phyloP scores from a whole-genome alignment of 2,888 invertebrate species.

The Dryobotodes eremita region DNA sequence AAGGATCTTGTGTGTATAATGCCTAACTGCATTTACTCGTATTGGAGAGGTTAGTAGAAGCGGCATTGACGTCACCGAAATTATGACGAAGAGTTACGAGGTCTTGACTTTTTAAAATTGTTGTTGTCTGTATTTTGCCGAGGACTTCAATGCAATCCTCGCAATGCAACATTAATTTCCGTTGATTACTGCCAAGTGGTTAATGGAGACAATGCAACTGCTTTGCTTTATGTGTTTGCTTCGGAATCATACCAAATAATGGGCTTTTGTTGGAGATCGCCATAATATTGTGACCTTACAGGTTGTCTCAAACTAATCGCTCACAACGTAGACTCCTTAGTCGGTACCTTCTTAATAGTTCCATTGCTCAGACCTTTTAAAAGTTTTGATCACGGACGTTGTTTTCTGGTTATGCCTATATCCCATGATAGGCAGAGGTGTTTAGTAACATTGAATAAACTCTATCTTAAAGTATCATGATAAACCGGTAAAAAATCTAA shows the following conservation, averaged over 20 bases:
- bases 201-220: constrained; percentile 5
- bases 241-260: constrained; percentile 7
- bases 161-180: neutral
- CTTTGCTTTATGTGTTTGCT: neutral
- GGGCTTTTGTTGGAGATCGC: constrained; percentile 23
- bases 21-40: neutral
- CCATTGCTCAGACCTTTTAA: neutral
- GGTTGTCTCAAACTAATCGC: neutral
- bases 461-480: neutral
- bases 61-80: constrained; percentile 40
- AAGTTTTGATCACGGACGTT: too few species aligned
- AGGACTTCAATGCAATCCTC: neutral
- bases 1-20: neutral
- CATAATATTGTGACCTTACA: constrained; percentile 30
- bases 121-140: neutral
- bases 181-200: neutral
- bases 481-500: neutral
- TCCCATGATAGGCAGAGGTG: neutral
- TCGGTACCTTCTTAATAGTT: neutral
- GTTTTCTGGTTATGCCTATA: too few species aligned
- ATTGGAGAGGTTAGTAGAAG: constrained; percentile 25
- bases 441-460: neutral
- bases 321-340: neutral
- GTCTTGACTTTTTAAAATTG: constrained; percentile 1
- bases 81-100: constrained; percentile 1